Evolutionary conservation across 1,140 invertebrate genomes (phyloP).

Genomic region (Eubasilissa regina): DNA sequence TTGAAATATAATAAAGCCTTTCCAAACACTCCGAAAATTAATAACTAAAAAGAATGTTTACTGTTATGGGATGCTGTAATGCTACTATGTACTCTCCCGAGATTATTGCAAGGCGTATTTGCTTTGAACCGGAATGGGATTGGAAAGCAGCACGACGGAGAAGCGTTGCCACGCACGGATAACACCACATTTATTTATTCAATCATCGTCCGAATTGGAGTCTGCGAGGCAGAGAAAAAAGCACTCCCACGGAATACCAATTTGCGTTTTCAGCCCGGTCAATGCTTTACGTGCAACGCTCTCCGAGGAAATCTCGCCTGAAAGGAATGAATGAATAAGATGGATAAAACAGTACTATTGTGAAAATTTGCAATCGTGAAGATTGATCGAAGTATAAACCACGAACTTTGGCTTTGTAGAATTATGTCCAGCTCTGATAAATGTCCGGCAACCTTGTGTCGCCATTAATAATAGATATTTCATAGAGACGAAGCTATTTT

Average conservation of each 20-base stretch:
- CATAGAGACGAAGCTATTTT: too few species aligned
- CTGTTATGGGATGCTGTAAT: too few species aligned
- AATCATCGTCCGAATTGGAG: constrained; percentile 49
- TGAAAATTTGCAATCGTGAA: background rate
- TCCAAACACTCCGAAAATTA: too few species aligned
- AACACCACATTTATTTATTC: constrained; percentile 47
- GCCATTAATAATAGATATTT: too few species aligned
- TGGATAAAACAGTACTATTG: background rate
- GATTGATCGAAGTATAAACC: background rate
- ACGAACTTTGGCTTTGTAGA: background rate
- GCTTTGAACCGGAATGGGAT: constrained; percentile 45
- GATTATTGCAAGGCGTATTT: constrained; percentile 46
- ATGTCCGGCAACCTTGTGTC: too few species aligned
- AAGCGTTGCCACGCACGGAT: constrained; percentile 42
- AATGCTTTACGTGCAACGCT: constrained; percentile 27
- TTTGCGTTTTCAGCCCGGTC: constrained; percentile 39
- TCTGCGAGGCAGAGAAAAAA: constrained; percentile 17
- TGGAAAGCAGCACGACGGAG: background rate
- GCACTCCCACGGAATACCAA: constrained; percentile 50
- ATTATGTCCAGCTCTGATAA: too few species aligned
- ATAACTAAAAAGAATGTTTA: too few species aligned
- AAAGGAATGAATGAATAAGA: background rate
- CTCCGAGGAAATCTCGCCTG: constrained; percentile 16
- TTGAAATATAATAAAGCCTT: too few species aligned
- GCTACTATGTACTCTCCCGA: background rate